Conservation (phyloP, 2,888 invertebrate species). For the Drosophila acutilabella region DNA sequence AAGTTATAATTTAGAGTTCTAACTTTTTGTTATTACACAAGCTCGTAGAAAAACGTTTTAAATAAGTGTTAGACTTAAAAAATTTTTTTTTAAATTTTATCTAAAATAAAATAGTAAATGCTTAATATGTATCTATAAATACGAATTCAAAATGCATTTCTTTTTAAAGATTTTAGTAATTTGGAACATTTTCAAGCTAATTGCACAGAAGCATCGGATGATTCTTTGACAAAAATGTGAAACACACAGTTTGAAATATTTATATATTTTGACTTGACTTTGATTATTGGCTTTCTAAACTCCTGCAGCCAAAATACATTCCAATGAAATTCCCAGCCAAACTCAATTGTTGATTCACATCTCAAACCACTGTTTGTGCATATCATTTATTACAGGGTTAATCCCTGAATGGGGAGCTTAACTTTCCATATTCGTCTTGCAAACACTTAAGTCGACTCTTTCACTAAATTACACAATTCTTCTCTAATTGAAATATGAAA, state of each 20-base stretch:
- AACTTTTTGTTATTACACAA: not conserved
- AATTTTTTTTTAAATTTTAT: too few species aligned
- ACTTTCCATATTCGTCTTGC: constrained; percentile 48
- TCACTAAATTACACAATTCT: constrained; percentile 70
- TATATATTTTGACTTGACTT: not conserved
- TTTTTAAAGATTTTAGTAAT: too few species aligned
- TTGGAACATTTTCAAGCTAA: too few species aligned
- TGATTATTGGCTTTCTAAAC: not conserved
- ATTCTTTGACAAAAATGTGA: too few species aligned
- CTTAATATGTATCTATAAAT: too few species aligned
- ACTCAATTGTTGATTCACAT: constrained; percentile 26
- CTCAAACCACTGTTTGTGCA: constrained; percentile 41
- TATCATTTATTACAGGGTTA: constrained; percentile 48
- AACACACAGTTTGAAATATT: too few species aligned
- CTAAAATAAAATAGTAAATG: too few species aligned
- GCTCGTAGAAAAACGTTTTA: too few species aligned
- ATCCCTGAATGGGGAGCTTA: constrained; percentile 45
- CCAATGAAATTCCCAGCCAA: constrained; percentile 32
- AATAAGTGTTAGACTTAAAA: too few species aligned
- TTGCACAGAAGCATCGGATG: too few species aligned
- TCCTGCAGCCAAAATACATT: constrained; percentile 20
- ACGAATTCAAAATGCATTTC: too few species aligned
- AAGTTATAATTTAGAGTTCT: not conserved
- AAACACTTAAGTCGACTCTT: constrained; percentile 33
- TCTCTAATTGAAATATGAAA: constrained; percentile 62